Evolutionary conservation across 2,797 vertebrate genomes (phyloP).

Genomic region (Caiman crocodilus): DNA sequence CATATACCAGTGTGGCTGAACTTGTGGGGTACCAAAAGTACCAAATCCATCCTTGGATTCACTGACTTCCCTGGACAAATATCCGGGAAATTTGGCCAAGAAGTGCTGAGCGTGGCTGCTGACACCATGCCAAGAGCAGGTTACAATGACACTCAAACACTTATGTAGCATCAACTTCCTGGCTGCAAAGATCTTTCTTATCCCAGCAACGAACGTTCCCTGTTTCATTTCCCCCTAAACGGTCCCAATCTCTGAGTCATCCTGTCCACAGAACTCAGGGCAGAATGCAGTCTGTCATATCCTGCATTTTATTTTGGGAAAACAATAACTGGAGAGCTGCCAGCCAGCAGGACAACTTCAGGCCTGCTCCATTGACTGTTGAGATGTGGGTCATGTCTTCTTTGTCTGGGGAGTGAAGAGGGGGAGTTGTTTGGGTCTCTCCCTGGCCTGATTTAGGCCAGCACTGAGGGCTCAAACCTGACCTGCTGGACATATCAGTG

Average conservation of each 20-base stretch:
- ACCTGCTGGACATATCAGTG: background rate
- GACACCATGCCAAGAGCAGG: fast-evolving
- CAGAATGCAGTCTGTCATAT: background rate
- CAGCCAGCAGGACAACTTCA: background rate
- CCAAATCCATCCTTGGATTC: background rate
- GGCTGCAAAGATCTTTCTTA: background rate
- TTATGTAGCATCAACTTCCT: conserved; percentile 3
- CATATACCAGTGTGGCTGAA: background rate
- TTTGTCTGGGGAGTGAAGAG: background rate
- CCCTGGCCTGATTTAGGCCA: background rate
- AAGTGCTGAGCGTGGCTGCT: background rate
- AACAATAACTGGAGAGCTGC: background rate
- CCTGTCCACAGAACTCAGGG: background rate
- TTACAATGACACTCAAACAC: background rate
- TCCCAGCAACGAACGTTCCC: background rate
- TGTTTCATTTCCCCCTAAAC: background rate
- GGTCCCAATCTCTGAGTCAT: conserved; percentile 19
- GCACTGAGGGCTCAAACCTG: background rate
- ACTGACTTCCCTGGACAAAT: background rate
- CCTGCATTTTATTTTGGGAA: conserved; percentile 29
- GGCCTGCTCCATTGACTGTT: background rate
- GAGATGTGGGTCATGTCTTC: background rate
- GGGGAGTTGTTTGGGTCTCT: background rate
- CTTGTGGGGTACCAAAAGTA: fast-evolving
- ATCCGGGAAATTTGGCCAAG: background rate